Percentiles rank a stretch among this genome's conserved stretches.
phyloP scores from a whole-genome alignment of 2,888 invertebrate genomes.

The Elmis aenea region DNA sequence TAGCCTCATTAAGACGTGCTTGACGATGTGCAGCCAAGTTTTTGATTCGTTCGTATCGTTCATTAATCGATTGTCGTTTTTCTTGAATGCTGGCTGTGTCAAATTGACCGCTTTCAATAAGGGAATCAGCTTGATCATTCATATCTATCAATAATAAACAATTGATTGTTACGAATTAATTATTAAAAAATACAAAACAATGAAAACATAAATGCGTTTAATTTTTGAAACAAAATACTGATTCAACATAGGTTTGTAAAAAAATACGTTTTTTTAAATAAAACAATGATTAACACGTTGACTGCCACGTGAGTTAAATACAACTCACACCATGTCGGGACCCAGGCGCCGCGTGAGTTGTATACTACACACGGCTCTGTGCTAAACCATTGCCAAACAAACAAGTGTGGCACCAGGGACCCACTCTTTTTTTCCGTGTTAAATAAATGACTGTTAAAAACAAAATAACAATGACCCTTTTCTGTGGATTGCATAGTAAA shows the following conservation, averaged over 20 bases:
- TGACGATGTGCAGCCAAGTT: conserved; percentile 89
- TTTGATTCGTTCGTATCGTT: conserved; percentile 90
- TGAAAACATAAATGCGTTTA: neutral
- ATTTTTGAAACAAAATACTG: conserved; percentile 1
- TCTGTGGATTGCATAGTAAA: no score
- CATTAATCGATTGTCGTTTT: conserved; percentile 92
- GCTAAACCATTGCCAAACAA: no score
- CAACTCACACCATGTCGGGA: no score
- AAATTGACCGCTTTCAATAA: conserved; percentile 95
- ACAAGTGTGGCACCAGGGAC: no score
- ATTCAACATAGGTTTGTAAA: neutral
- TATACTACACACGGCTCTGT: no score
- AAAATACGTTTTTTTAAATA: no score
- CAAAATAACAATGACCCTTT: no score
- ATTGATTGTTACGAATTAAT: conserved; percentile 4
- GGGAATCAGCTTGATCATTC: conserved; percentile 93
- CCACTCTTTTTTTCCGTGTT: no score
- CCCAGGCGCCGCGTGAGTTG: no score
- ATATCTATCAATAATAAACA: conserved; percentile 58
- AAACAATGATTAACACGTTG: no score
- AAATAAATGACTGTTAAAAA: no score
- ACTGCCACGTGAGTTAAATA: no score
- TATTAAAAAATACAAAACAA: conserved; percentile 5
- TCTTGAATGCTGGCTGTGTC: conserved; percentile 95
- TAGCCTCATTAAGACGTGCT: conserved; percentile 89